Evolutionary conservation across 2,113 vertebrate species (phyloP).

Genomic region (Takifugu bimaculatus): DNA sequence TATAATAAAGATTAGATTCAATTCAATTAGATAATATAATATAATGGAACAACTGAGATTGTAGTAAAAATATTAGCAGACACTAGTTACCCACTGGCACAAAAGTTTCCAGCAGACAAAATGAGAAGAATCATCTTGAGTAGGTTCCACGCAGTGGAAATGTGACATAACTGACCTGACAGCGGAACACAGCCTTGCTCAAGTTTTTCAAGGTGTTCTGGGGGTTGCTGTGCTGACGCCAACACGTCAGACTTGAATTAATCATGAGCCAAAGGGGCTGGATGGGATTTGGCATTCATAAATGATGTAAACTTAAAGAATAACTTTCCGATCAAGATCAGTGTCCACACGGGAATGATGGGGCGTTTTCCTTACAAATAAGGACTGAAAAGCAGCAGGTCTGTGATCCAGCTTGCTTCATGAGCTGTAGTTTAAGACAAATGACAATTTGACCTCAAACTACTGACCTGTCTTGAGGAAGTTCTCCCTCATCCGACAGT

Average conservation of each 20-base stretch:
- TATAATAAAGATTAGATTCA: no score
- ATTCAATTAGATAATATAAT: no score
- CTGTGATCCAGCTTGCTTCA: constrained; percentile 5
- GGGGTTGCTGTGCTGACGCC: no score
- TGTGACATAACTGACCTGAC: neutral
- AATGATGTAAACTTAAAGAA: neutral
- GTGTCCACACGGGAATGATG: neutral
- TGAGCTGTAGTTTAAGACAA: constrained; percentile 2
- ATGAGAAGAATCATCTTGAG: neutral
- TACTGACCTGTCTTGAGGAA: constrained; percentile 66
- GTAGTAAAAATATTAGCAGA: no score
- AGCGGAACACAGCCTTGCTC: neutral
- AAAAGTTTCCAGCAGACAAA: neutral
- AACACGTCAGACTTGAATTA: constrained; percentile 12
- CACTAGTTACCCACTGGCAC: no score
- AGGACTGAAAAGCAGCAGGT: constrained; percentile 1
- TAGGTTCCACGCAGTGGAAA: neutral
- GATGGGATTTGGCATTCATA: neutral
- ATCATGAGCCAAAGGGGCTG: constrained; percentile 13
- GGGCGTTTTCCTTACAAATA: neutral
- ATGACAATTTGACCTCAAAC: constrained; percentile 3
- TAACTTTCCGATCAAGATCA: neutral
- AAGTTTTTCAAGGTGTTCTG: neutral
- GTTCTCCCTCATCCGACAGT: constrained; percentile 73
- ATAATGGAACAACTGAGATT: no score